These are phyloP conservation scores for Neolamprologus brichardi DNA, from an alignment of 2,113 vertebrate species.

Conservation along the genomic window DNA sequence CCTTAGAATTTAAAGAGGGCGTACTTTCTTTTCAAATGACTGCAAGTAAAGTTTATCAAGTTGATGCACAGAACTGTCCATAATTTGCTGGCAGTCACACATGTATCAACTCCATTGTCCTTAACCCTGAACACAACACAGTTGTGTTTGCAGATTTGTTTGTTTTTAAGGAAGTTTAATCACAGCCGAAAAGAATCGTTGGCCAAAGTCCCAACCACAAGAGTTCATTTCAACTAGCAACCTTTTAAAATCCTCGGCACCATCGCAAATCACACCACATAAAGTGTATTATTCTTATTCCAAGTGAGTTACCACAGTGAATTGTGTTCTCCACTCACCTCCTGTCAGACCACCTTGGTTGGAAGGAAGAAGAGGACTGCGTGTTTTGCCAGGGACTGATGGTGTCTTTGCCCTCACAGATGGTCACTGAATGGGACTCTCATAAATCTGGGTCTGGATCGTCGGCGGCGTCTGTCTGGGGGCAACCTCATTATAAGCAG, in stretches of 20 bases:
- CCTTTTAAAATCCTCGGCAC: not conserved
- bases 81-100: not conserved
- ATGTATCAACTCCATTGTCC: not conserved
- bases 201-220: not conserved
- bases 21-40: not conserved
- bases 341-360: constrained; percentile 40
- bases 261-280: not conserved
- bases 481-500: constrained; percentile 91
- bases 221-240: not conserved
- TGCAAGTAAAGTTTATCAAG: not conserved
- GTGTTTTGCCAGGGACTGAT: constrained; percentile 52
- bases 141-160: not conserved
- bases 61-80: not conserved
- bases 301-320: constrained; percentile 1
- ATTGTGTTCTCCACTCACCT: constrained; percentile 21
- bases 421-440: constrained; percentile 91
- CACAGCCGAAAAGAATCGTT: not conserved
- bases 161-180: not conserved
- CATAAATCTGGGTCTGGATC: constrained; percentile 84
- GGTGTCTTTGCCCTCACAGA: constrained; percentile 75
- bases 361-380: constrained; percentile 11
- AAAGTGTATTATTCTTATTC: not conserved
- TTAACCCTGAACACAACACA: not conserved
- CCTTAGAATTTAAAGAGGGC: not conserved
- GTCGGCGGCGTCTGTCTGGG: constrained; percentile 82